Conservation (phyloP, 1,140 invertebrate genomes). For the Wasmannia auropunctata region DNA sequence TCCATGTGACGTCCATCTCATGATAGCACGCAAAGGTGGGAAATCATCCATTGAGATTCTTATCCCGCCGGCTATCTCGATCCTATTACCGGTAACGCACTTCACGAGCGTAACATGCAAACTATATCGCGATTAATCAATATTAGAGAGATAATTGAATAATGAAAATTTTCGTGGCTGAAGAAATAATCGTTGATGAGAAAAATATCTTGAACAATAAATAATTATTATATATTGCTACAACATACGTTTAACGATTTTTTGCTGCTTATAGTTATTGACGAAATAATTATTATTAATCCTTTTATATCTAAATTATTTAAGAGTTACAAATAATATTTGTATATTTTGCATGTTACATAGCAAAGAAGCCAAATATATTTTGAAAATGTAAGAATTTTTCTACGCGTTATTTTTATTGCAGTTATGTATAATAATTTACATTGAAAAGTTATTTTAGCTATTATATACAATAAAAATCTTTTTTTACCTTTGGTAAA, state of each 20-base stretch:
- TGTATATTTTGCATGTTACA: neutral
- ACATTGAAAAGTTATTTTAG: neutral
- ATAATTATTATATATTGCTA: neutral
- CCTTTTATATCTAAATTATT: neutral
- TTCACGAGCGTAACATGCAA: neutral
- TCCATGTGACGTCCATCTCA: slow-evolving; percentile 4
- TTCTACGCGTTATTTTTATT: neutral
- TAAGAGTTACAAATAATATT: neutral
- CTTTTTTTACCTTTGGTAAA: neutral
- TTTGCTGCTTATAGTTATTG: neutral
- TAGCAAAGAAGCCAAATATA: neutral
- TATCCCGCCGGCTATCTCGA: slow-evolving; percentile 3
- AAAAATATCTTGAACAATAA: neutral
- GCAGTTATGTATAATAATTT: neutral
- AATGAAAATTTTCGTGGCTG: neutral
- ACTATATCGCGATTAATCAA: neutral
- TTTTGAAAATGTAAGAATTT: neutral
- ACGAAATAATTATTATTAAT: neutral
- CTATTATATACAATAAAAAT: neutral
- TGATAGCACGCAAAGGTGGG: slow-evolving; percentile 3
- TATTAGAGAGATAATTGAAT: neutral
- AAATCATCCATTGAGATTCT: slow-evolving; percentile 48
- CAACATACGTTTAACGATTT: neutral
- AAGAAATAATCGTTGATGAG: neutral
- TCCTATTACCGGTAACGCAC: slow-evolving; percentile 5